A percentile compares a stretch with the other conserved stretches of the same genome.
phyloP scores from a whole-genome alignment of 2,888 invertebrate genomes.

The Archaeoteleia sp. region DNA sequence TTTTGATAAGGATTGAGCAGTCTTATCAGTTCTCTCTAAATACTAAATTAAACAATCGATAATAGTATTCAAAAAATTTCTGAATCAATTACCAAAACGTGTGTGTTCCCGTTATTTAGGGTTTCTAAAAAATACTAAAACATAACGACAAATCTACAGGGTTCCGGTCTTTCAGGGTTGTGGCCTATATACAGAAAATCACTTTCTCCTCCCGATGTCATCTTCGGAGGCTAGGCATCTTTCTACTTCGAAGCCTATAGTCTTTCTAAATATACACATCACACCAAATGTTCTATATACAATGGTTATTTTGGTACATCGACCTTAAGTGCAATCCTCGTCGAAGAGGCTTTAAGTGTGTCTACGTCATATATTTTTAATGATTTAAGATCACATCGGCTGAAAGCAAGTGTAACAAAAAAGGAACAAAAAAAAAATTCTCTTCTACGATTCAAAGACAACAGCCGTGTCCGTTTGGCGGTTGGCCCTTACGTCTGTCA shows the following conservation, averaged over 20 bases:
- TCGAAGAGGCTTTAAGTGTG: constrained; percentile 25
- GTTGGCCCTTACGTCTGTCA: constrained; percentile 85
- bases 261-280: constrained; percentile 7
- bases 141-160: constrained; percentile 15
- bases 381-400: constrained; percentile 37
- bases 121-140: constrained; percentile 19
- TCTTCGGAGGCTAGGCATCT: constrained; percentile 29
- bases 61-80: too few relatives aligned
- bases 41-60: too few relatives aligned
- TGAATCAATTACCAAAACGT: constrained; percentile 12
- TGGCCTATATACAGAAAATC: constrained; percentile 13
- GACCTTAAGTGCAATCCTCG: constrained; percentile 21
- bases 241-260: constrained; percentile 13
- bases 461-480: constrained; percentile 59
- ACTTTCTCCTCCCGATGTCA: constrained; percentile 31
- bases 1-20: too few relatives aligned
- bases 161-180: constrained; percentile 33
- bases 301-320: constrained; percentile 5
- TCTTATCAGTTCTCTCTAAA: too few relatives aligned
- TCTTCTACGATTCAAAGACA: constrained; percentile 44
- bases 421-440: constrained; percentile 26
- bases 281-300: constrained; percentile 17
- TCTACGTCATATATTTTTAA: constrained; percentile 34
- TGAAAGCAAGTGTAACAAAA: constrained; percentile 42
- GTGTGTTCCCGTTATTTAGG: constrained; percentile 45